phyloP scores from a whole-genome alignment of 2,888 invertebrate genomes.

The Germaria angustata region DNA sequence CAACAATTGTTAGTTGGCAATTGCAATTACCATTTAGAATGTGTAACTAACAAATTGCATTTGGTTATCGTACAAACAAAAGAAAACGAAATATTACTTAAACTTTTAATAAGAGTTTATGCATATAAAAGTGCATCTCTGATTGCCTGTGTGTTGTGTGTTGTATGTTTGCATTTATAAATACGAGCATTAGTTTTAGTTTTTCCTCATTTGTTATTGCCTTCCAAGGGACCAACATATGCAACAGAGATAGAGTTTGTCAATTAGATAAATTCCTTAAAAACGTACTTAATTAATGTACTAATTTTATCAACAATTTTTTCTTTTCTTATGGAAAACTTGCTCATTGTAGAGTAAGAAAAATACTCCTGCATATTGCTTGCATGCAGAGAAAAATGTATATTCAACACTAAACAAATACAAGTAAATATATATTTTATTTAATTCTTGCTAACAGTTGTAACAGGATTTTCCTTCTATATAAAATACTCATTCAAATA shows the following conservation, averaged over 20 bases:
- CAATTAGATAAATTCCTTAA: constrained; percentile 68
- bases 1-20: constrained; percentile 6
- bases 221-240: constrained; percentile 40
- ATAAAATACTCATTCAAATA: not conserved
- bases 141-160: not conserved
- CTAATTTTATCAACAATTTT: constrained; percentile 53
- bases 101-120: not conserved
- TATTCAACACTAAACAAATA: not conserved
- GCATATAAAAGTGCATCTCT: not conserved
- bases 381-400: not conserved
- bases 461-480: constrained; percentile 23
- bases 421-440: not conserved
- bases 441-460: constrained; percentile 26
- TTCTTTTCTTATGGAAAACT: constrained; percentile 32
- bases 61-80: constrained; percentile 21
- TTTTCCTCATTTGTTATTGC: constrained; percentile 15
- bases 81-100: not conserved
- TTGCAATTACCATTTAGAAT: constrained; percentile 16
- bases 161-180: not conserved
- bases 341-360: constrained; percentile 22
- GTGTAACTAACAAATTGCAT: constrained; percentile 47
- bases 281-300: constrained; percentile 67
- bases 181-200: not conserved
- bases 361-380: not conserved
- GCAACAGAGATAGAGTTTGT: constrained; percentile 58